These are phyloP conservation scores for Chaetophractus vellerosus DNA, from an alignment of 2,797 vertebrate genomes.

Conservation along the genomic window DNA sequence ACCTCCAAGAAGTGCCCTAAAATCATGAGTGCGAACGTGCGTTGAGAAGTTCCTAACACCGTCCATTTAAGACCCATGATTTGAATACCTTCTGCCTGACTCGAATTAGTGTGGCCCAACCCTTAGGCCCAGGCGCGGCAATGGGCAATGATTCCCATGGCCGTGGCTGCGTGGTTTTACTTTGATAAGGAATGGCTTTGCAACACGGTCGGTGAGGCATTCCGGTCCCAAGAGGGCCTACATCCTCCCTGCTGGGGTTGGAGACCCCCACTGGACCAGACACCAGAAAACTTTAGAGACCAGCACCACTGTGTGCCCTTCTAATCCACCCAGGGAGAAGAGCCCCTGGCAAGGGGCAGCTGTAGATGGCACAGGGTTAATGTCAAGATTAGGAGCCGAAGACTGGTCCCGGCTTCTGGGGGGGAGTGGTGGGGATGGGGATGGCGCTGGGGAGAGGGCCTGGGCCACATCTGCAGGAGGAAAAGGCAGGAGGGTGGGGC, in stretches of 20 bases:
- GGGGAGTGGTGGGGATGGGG: neutral
- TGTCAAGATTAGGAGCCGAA: accelerated
- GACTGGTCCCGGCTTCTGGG: neutral
- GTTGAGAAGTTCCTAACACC: accelerated
- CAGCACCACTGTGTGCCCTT: neutral
- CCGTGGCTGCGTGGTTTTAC: neutral
- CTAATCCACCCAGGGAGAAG: neutral
- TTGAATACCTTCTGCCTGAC: neutral
- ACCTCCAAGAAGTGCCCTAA: neutral
- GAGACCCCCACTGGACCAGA: neutral
- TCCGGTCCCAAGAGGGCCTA: neutral
- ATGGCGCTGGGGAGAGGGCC: neutral
- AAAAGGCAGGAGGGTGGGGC: too few species aligned
- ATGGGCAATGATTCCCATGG: neutral
- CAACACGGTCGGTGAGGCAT: neutral
- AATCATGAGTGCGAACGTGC: neutral
- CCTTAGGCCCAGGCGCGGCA: neutral
- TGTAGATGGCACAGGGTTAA: accelerated
- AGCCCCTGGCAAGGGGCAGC: neutral
- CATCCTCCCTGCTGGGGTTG: neutral
- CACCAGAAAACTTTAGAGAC: neutral
- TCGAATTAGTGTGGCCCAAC: neutral
- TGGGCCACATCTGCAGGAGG: neutral
- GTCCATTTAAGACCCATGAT: neutral
- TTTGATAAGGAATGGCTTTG: neutral